These are phyloP conservation scores for Pollenia amentaria DNA, from an alignment of 2,888 invertebrate genomes.

Conservation along the genomic window DNA sequence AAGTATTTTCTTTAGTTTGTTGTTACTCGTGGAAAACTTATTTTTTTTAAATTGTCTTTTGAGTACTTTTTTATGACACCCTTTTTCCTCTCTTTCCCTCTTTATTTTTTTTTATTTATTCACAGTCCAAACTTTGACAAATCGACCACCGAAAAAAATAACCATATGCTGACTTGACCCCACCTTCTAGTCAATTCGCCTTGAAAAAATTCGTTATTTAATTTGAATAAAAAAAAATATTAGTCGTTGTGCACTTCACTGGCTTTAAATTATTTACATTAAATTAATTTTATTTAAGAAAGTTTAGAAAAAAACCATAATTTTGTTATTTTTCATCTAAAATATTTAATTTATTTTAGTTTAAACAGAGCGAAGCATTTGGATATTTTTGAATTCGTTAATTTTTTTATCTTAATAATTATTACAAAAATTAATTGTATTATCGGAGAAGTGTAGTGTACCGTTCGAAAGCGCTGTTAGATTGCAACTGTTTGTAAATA, in stretches of 20 bases:
- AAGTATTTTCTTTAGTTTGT: background rate
- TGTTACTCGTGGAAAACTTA: slow-evolving; percentile 6
- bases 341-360: slow-evolving; percentile 52
- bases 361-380: slow-evolving; percentile 65
- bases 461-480: slow-evolving; percentile 75
- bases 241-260: slow-evolving; percentile 65
- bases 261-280: slow-evolving; percentile 23
- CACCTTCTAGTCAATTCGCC: too few species aligned
- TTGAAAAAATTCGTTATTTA: slow-evolving; percentile 53
- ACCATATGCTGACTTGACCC: too few species aligned
- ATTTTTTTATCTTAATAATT: slow-evolving; percentile 48
- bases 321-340: slow-evolving; percentile 14
- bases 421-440: slow-evolving; percentile 16
- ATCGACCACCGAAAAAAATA: too few species aligned
- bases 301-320: slow-evolving; percentile 14
- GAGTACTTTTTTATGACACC: slow-evolving; percentile 22
- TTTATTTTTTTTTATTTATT: slow-evolving; percentile 28
- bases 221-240: slow-evolving; percentile 34
- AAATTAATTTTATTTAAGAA: slow-evolving; percentile 25
- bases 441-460: slow-evolving; percentile 52
- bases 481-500: slow-evolving; percentile 74
- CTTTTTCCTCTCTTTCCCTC: slow-evolving; percentile 1
- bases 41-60: slow-evolving; percentile 4
- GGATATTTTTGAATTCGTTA: slow-evolving; percentile 52
- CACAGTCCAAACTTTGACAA: too few species aligned